Base-by-base conservation (phyloP, 2,797 vertebrate species). In the Lagocephalus sceleratus region DNA sequence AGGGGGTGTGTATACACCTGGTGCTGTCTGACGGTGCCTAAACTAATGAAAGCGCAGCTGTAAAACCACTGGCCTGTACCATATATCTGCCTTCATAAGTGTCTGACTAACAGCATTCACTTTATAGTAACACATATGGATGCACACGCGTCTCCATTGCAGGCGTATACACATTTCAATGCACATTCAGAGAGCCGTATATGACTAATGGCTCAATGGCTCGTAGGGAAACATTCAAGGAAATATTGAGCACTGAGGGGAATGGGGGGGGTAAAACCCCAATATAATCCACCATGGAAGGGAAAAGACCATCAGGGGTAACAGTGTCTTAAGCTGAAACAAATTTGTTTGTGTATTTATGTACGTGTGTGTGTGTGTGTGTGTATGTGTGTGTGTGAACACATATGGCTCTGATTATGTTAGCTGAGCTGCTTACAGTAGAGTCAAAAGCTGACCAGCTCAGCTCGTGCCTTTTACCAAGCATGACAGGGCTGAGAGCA, bases 21-120 rank as follows among this genome's bases (percentile, higher is more conserved):
- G 80, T 72, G 60, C 75, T 55, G 68, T 66, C 59, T 81, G 76
- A 72, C 71, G 61, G 78, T 71, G 68, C 66, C 77, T 81, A 81
- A 81, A 76, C 71, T 84, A 81, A 84, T 85, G 76, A 80, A 82
- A 83, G 80, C 82, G 78, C 79, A 83, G 83, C 83, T 85, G 83
- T 86, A 84, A 86, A 88, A 86, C 77, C 75, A 84, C 76, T 81
- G 84, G 83, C 71, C 77, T 81, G 78, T 81, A 73, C 76, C 55
- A 51, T 79, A 79, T 72, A 82, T 84, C 75, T 66, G 54, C 74
- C 77, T 63, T 72, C 42, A 6, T 57, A 54, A 57, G 62, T 70
- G 73, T 75, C 53, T 9, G 63, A 68, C 78, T 76, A 78, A 83
- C 78, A 78, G 72, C 65, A 73, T 71, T 66, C 69, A 61, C 73